Conservation (phyloP, 2,888 invertebrate genomes). For the Diplolepis rosae region DNA sequence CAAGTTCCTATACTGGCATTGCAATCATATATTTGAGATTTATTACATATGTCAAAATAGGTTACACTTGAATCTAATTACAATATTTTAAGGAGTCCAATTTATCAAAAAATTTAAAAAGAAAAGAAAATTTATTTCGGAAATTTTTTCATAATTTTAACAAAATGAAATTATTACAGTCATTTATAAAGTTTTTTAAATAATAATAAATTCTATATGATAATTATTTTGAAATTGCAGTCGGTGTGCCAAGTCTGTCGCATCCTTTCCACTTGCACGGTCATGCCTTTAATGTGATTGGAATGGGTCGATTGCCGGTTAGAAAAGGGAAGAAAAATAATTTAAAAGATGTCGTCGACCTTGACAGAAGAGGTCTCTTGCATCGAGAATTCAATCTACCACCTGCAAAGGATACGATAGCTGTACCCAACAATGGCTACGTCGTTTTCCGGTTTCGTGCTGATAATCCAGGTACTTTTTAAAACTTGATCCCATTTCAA, state of each 20-base stretch:
- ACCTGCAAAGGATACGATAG: conserved; percentile 91
- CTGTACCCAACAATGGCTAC: conserved; percentile 94
- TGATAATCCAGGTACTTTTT: conserved; percentile 82
- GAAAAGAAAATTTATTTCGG: too few relatives aligned
- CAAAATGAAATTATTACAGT: too few relatives aligned
- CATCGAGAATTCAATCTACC: conserved; percentile 91
- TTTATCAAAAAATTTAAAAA: too few relatives aligned
- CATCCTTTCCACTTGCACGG: conserved; percentile 97
- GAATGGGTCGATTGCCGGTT: conserved; percentile 92
- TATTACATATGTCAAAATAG: too few relatives aligned
- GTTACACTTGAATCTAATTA: too few relatives aligned
- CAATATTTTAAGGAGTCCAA: too few relatives aligned
- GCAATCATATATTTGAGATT: too few relatives aligned
- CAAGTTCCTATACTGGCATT: too few relatives aligned
- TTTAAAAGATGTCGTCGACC: conserved; percentile 89
- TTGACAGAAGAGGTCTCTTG: conserved; percentile 89
- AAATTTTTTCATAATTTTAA: too few relatives aligned
- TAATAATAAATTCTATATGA: too few relatives aligned
- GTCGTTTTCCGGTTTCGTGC: conserved; percentile 91
- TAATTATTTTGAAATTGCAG: conserved; percentile 75
- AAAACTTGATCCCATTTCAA: too few relatives aligned
- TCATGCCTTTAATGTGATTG: conserved; percentile 89
- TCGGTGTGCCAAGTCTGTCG: conserved; percentile 92
- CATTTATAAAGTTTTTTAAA: too few relatives aligned
- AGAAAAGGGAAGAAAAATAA: conserved; percentile 92